A percentile compares a stretch with the other conserved stretches of the same genome.
Conservation (phyloP, 64 coral and sea anemone species). For the Dendrophyllia cribrosa region DNA sequence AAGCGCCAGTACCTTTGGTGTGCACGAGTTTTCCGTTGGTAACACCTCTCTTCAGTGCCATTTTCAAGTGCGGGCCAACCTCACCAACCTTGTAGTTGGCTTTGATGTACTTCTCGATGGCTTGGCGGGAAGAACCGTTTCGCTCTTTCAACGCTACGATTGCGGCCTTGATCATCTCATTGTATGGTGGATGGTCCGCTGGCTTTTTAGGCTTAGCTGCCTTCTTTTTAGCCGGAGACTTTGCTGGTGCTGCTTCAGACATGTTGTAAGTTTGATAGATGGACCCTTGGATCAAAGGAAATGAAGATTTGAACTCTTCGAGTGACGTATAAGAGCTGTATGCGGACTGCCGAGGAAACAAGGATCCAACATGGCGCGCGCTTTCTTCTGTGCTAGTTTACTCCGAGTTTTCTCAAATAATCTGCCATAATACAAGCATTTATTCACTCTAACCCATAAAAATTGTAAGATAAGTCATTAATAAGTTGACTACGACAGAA, state of each 20-base stretch:
- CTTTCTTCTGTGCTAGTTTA: background rate
- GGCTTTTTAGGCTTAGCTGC: background rate
- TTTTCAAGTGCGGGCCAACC: background rate
- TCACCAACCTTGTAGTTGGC: constrained; percentile 37
- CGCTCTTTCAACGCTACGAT: constrained; percentile 20
- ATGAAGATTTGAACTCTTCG: background rate
- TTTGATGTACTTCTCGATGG: constrained; percentile 55
- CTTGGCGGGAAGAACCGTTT: constrained; percentile 37
- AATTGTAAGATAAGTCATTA: background rate
- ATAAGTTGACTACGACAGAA: background rate
- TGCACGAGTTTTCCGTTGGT: background rate
- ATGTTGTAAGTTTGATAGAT: background rate
- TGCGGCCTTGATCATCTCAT: constrained; percentile 37
- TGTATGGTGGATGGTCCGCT: constrained; percentile 15
- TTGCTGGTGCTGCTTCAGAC: constrained; percentile 6
- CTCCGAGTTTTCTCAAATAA: background rate
- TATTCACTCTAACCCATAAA: background rate
- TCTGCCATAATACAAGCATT: background rate
- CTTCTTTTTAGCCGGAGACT: background rate
- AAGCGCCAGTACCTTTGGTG: constrained; percentile 40
- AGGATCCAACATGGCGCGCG: background rate
- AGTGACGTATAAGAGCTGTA: background rate
- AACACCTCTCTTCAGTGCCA: constrained; percentile 16
- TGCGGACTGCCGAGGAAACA: constrained; percentile 22
- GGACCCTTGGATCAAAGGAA: background rate